phyloP scores from a whole-genome alignment of 2,113 vertebrate genomes.

The Carassius gibelio region DNA sequence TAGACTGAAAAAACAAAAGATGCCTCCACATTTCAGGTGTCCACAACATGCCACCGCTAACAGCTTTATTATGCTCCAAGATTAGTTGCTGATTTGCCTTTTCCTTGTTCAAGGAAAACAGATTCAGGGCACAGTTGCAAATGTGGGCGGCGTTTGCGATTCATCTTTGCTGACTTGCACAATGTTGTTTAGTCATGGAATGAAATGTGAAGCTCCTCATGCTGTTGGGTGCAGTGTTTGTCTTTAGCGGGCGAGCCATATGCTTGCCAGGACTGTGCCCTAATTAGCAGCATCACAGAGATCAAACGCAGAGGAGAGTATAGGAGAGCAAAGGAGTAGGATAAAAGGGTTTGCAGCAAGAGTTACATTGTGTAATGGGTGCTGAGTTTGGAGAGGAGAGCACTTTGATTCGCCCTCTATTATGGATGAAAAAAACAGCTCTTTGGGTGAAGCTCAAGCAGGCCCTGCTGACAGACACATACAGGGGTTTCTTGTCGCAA shows the following conservation, averaged over 20 bases:
- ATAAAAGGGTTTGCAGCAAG: slow-evolving; percentile 70
- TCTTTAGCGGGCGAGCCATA: slow-evolving; percentile 70
- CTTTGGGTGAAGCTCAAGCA: slow-evolving; percentile 23
- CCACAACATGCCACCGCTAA: not conserved
- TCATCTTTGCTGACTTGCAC: slow-evolving; percentile 67
- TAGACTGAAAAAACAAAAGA: not conserved
- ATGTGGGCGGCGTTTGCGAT: slow-evolving; percentile 31
- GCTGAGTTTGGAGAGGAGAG: slow-evolving; percentile 63
- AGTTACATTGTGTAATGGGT: slow-evolving; percentile 69
- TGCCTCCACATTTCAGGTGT: not conserved
- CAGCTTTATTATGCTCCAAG: slow-evolving; percentile 11
- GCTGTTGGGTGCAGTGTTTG: slow-evolving; percentile 50
- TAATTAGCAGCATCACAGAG: slow-evolving; percentile 78
- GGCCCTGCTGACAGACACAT: slow-evolving; percentile 54
- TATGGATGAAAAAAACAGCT: slow-evolving; percentile 63
- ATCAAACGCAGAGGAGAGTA: slow-evolving; percentile 73
- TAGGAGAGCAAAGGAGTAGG: slow-evolving; percentile 71
- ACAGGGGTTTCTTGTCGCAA: not conserved
- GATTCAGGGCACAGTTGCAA: slow-evolving; percentile 30
- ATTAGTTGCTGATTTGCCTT: slow-evolving; percentile 16
- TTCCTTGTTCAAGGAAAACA: slow-evolving; percentile 9
- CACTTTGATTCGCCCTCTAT: slow-evolving; percentile 70
- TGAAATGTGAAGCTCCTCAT: slow-evolving; percentile 66
- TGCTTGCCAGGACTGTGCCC: slow-evolving; percentile 71
- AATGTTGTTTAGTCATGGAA: slow-evolving; percentile 49